These are phyloP conservation scores for Mastacembelus armatus DNA, from an alignment of 2,797 vertebrate genomes.

Conservation along the genomic window DNA sequence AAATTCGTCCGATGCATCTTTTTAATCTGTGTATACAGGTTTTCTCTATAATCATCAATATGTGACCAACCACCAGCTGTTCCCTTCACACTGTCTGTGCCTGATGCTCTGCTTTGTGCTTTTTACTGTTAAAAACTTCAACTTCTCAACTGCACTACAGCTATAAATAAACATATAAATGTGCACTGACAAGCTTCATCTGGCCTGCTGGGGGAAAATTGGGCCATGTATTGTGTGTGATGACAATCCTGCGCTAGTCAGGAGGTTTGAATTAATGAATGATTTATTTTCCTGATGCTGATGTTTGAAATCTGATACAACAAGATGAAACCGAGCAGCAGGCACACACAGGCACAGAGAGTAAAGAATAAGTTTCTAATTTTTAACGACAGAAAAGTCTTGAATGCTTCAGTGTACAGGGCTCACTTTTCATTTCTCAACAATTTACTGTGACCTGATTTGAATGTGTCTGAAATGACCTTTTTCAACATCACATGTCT, in stretches of 20 bases:
- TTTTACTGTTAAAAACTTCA: conserved; percentile 21
- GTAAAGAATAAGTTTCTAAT: conserved; percentile 7
- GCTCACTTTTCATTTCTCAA: background rate
- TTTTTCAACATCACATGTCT: background rate
- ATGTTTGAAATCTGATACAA: conserved; percentile 39
- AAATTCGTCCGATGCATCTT: background rate
- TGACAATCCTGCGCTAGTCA: conserved; percentile 45
- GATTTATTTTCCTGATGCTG: conserved; percentile 57
- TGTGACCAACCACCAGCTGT: background rate
- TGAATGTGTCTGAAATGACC: background rate
- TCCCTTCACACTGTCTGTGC: background rate
- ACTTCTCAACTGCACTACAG: conserved; percentile 14
- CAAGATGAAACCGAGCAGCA: conserved; percentile 27
- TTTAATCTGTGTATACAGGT: background rate
- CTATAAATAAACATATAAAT: conserved; percentile 52
- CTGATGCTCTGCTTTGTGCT: background rate
- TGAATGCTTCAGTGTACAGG: conserved; percentile 1
- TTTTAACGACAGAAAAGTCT: conserved; percentile 6
- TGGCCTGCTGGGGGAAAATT: conserved; percentile 21
- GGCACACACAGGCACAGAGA: background rate
- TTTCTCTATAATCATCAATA: background rate
- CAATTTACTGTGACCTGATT: background rate
- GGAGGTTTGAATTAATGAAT: conserved; percentile 47
- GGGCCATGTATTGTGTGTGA: conserved; percentile 2
- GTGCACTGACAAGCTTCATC: conserved; percentile 32